These are phyloP conservation scores for Benthosema pterotum DNA, from an alignment of 2,797 vertebrate genomes.

Conservation along the genomic window DNA sequence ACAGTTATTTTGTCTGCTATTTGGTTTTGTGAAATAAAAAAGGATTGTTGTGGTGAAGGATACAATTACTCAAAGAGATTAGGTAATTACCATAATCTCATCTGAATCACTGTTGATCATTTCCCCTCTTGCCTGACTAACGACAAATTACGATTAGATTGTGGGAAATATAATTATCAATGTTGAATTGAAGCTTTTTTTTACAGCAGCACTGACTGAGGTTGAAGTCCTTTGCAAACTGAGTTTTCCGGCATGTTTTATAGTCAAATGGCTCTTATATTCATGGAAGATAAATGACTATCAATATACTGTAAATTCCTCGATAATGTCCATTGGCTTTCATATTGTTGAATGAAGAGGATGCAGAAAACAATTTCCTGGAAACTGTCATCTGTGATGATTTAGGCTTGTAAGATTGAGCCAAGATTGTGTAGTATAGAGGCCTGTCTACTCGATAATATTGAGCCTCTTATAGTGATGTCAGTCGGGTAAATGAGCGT, in stretches of 20 bases:
- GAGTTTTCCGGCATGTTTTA: conserved; percentile 18
- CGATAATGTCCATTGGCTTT: conserved; percentile 42
- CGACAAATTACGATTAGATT: background rate
- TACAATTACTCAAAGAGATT: background rate
- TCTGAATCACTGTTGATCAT: background rate
- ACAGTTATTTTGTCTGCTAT: no score
- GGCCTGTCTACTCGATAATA: conserved; percentile 49
- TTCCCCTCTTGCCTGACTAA: background rate
- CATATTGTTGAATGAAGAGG: conserved; percentile 45
- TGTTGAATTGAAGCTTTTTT: background rate
- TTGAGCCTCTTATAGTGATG: conserved; percentile 43
- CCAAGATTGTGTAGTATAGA: conserved; percentile 40
- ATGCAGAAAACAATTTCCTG: conserved; percentile 66
- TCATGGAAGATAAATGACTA: conserved; percentile 40
- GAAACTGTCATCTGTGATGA: conserved; percentile 58
- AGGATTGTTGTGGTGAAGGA: background rate
- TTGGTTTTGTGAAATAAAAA: background rate
- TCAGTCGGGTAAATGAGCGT: conserved; percentile 51
- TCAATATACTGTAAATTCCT: conserved; percentile 27
- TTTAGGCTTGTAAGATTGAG: conserved; percentile 51
- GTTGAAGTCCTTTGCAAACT: conserved; percentile 9
- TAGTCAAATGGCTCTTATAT: conserved; percentile 13
- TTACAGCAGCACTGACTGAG: conserved; percentile 5
- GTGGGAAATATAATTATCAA: background rate
- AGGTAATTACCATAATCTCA: background rate